Evolutionary conservation across 2,888 invertebrate species (phyloP), one percentile per base, ranked within the genome.

Genomic region (Gibbula magus): DNA sequence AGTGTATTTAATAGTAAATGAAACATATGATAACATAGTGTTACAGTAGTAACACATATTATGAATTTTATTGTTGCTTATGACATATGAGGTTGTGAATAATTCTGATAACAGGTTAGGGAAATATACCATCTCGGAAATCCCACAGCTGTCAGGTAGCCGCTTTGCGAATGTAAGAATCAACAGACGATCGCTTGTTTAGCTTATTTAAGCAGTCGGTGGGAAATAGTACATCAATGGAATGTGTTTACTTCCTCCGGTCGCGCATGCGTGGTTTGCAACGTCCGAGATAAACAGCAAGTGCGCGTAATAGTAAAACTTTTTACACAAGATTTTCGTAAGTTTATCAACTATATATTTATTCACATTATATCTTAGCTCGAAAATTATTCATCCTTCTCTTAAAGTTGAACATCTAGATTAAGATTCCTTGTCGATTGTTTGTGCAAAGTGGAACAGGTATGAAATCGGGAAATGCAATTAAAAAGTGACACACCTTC

Each of bases 201-300:
- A 18, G 25, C 29, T 25, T 13, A 16, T 61, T 25, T 13, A 8
- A 25, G 25, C 29, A 61, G 61, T 29, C 25, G 22, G 16, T 29
- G 25, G 61, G 29, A 61, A 61, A 61, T 61, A 61, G 29, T 29
- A 61, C 29, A 61, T 29, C 61, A 29, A 61, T 29, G 61, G 61
- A 61, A 61, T 61, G 61, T 56, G 56, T 61, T 61, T 61, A 61
- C 61, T 61, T 61, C 61, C 61, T 61, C 18, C 29, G 61, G 61
- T 3, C 61, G 61, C 61, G 61, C 61, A 61, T 61, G 61, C 61
- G 61, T 29, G 25, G 25, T 61, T 13, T 18, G 16, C 29, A 29
- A 61, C 61, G 61, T 61, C 61, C 61, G 61, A 61, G 61, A 61
- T 61, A 61, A 61, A 61, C 61, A 61, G 25, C 61, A 29, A 61